Evolutionary conservation across 2,113 vertebrate species (phyloP).

Genomic region (Felis chaus): DNA sequence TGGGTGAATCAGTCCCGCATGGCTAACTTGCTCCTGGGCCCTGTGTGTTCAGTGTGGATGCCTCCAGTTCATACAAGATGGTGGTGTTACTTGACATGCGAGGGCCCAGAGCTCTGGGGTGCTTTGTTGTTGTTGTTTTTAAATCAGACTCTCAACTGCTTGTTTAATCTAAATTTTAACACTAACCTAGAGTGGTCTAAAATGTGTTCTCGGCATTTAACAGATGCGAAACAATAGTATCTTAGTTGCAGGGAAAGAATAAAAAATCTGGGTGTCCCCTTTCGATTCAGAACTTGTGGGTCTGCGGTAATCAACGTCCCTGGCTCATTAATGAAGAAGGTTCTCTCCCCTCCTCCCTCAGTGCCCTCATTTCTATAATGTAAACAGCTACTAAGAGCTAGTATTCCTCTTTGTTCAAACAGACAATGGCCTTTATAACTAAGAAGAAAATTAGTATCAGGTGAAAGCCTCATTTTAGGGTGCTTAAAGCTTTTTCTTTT

Average conservation of each 20-base stretch:
- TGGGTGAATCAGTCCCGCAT: accelerated
- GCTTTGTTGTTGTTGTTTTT: not conserved
- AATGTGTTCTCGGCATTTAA: not conserved
- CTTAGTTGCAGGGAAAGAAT: not conserved
- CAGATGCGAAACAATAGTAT: not conserved
- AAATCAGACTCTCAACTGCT: too few species aligned
- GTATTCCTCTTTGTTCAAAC: constrained; percentile 66
- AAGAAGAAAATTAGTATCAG: constrained; percentile 76
- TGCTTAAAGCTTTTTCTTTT: not conserved
- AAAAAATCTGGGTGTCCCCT: not conserved
- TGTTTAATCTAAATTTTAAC: not conserved
- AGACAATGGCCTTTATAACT: constrained; percentile 64
- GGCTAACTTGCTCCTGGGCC: not conserved
- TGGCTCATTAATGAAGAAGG: not conserved
- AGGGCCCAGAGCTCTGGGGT: not conserved
- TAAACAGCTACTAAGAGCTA: constrained; percentile 71
- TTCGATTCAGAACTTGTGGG: not conserved
- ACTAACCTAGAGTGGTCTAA: not conserved
- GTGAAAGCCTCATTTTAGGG: constrained; percentile 62
- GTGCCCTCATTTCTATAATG: constrained; percentile 59
- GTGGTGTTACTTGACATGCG: accelerated
- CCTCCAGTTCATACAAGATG: accelerated
- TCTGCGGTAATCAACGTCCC: not conserved
- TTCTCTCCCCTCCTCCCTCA: not conserved
- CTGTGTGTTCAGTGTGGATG: accelerated